Evolutionary conservation across 2,888 invertebrate species (phyloP), one percentile per base, ranked within the genome.

Genomic region (Clostera curtula): DNA sequence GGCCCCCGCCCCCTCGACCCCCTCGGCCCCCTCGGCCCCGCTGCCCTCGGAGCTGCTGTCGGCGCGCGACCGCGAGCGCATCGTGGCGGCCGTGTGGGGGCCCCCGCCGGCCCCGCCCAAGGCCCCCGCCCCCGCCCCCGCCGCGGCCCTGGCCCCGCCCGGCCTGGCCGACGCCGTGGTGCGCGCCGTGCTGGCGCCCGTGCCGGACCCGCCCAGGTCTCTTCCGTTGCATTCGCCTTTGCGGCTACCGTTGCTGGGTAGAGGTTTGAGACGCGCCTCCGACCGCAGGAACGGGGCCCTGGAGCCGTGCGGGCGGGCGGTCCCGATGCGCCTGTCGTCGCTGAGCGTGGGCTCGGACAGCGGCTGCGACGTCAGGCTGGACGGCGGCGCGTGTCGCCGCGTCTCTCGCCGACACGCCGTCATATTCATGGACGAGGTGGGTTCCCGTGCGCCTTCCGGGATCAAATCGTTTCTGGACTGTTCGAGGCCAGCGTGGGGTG

Each of bases 381-480:
- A 86, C 56, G 29, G 43, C n/a, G 6, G 29, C 13, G 32, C 29
- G 16, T 76, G 76, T 36, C 40, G 53, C 9, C 49, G 51, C 29
- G 86, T 90, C 23, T 91, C 93, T 1, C 79, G 89, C 0, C 88
- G 88, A 38, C 95, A 95, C 68, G 94, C 95, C 5, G 86, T 90
- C 25, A 91, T 95, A 41, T 95, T 94, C 67, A 92, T 88, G 57
- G 95, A 95, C 59, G 92, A 94, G 87, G 93, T 91, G 60, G 50
- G 19, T 12, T 1, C 1, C 5, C 12, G 8, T 15, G 9, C 6
- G 8, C 5, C 15, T 24, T 18, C 5, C 4, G 6, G 5, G 6
- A 10, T 4, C 7, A 19, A 6, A 6, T 19, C 4, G 10, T 9
- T 1, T 19, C 5, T 18, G 18, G 6, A 6, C 6, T 18, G 3